Evolutionary conservation across 30 jellyfish, hydroid and myxozoan genomes (phyloP), one percentile per base, ranked within the genome.

Genomic region (Aurelia aurita complex sp. Pacific): DNA sequence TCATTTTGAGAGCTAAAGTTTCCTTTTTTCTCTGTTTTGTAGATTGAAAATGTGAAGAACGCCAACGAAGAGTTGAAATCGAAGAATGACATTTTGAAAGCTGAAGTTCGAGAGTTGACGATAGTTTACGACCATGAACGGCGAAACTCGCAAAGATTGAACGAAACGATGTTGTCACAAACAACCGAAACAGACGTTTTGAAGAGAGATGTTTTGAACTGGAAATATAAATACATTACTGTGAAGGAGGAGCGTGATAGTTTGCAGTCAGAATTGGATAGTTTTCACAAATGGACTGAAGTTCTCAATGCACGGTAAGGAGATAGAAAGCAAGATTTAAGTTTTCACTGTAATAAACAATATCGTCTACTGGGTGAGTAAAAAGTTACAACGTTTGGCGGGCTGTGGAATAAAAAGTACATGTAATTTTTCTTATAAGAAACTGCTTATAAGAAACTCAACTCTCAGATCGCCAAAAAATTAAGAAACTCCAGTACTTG

Each of bases 41-140:
- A 90, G 84, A 55, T 78, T 15, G 99, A 94, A 53, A 32, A 69
- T 19, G 23, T 78, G 38, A 67, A 63, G 61, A 78, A 53, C 51
- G 9, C 75, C 10, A 76, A 74, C 85, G 82, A 50, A 55, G 87
- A 94, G 63, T 68, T 94, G 36, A 52, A 61, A 19, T 16, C 74
- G 35, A 94, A 94, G 65, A 94, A 89, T 77, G 97, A 89, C 11
- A 50, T 61, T 15, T 76, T 89, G 2, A 80, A 46, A 91, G 36
- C 73, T 34, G 96, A 94, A 33, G 88, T 94, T 6, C 57, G 85
- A 60, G 96, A 94, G 23, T 62, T 94, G 66, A 81, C 96, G 72
- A 89, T 94, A 7, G 87, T 83, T 65, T 85, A 89, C 82, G 97
- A 94, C 79, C 75, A 57, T 63, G 94, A 89, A 80, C 53, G 93